Evolutionary conservation across 2,888 invertebrate genomes (phyloP).

Genomic region (Epinotia brunnichana): DNA sequence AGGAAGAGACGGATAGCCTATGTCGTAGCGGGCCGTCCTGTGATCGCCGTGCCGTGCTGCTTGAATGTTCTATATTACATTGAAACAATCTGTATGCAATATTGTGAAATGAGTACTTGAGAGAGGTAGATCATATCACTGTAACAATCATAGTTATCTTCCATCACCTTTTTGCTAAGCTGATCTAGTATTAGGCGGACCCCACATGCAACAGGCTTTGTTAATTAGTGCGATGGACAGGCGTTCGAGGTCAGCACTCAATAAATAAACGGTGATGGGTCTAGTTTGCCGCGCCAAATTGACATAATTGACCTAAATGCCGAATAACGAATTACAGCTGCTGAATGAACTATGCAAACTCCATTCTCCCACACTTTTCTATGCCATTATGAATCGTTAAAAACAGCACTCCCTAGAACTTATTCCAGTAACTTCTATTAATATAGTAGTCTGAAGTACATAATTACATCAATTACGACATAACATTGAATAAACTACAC

Average conservation of each 20-base stretch:
- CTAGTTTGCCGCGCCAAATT: constrained; percentile 21
- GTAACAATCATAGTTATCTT: background rate
- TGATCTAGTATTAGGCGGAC: background rate
- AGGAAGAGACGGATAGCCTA: no score
- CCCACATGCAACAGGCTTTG: background rate
- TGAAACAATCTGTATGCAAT: no score
- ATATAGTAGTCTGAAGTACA: no score
- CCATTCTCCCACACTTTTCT: background rate
- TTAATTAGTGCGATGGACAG: constrained; percentile 6
- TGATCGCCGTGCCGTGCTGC: no score
- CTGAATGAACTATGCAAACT: background rate
- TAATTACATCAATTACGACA: no score
- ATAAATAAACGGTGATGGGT: constrained; percentile 35
- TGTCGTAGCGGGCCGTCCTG: no score
- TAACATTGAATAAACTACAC: no score
- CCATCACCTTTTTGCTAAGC: background rate
- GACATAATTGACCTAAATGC: constrained; percentile 33
- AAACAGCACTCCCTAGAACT: no score
- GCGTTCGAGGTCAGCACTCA: constrained; percentile 28
- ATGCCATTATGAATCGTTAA: background rate
- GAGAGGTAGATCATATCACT: background rate
- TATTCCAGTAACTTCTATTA: no score
- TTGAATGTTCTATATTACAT: no score
- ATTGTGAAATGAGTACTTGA: no score
- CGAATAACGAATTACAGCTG: constrained; percentile 17